Conservation (phyloP, 2,797 vertebrate species). For the Peromyscus aztecus region DNA sequence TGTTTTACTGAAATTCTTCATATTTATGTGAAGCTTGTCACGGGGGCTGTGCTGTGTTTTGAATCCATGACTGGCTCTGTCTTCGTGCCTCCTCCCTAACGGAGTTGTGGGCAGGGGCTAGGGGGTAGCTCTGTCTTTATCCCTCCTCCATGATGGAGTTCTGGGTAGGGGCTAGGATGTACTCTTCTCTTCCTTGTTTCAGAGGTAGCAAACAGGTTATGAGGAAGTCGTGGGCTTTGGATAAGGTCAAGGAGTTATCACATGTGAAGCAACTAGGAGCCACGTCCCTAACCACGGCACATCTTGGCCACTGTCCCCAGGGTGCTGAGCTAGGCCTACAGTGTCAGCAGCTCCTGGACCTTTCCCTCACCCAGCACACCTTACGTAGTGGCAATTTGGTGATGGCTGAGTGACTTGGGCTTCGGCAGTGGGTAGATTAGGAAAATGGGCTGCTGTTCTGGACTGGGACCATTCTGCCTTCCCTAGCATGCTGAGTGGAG, state of each 20-base stretch:
- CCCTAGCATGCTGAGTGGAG: not conserved
- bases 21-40: not conserved
- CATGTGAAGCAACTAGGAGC: not conserved
- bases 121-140: not conserved
- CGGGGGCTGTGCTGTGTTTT: not conserved
- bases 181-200: not conserved
- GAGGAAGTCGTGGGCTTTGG: accelerated
- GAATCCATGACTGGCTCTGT: not conserved
- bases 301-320: accelerated
- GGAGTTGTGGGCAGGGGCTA: not conserved
- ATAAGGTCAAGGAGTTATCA: not conserved
- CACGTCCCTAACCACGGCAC: accelerated
- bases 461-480: not conserved
- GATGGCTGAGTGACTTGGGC: no score
- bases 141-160: not conserved
- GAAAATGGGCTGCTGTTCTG: not conserved
- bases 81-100: not conserved
- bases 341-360: not conserved
- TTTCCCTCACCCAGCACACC: not conserved
- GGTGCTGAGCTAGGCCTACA: no score
- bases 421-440: not conserved
- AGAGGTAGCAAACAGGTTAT: not conserved
- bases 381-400: accelerated
- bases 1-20: not conserved
- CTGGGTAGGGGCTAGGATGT: not conserved